Evolutionary conservation across 2,888 invertebrate genomes (phyloP), one percentile per base, ranked within the genome.

Genomic region (Eilema sororculum): DNA sequence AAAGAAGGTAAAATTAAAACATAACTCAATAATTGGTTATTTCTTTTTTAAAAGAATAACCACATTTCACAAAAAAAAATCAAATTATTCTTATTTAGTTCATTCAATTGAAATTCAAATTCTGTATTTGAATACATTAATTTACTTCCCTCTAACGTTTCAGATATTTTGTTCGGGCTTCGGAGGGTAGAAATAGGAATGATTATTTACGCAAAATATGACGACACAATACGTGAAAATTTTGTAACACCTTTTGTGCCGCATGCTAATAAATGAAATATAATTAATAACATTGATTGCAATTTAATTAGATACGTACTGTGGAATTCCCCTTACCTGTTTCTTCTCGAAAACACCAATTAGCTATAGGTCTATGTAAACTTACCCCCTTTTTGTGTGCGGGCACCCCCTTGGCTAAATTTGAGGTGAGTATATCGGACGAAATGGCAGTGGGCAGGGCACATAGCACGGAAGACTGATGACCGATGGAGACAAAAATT

Each of bases 41-140:
- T 59, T 24, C 12, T n/a, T 41, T 46, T 33, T 52, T n/a, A 33
- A 64, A 69, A 52, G 56, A 68, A 68, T 63, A 33, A 28, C n/a
- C 20, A 52, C n/a, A 9, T n/a, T 16, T 0, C 20, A 16, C 25
- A 28, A 13, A 22, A 28, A 65, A 60, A 65, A 3, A 59, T 52
- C 24, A 70, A 70, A 67, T 72, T 70, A 76, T 74, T 71, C 71
- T 65, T 72, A 62, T 76, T 73, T 78, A 62, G 12, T 30, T 30
- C 13, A 65, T 79, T 77, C 69, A 77, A 75, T 80, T 81, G 60
- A 75, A 77, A 81, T 81, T 72, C 46, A 73, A 78, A 81, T 78
- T 72, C 30, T 13, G 25, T 62, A 68, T 72, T 66, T 64, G 75
- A 79, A 78, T 71, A 62, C 22, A 67, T 76, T 69, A 68, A 72